phyloP scores from a whole-genome alignment of 2,888 invertebrate genomes.

The Bombylius major region DNA sequence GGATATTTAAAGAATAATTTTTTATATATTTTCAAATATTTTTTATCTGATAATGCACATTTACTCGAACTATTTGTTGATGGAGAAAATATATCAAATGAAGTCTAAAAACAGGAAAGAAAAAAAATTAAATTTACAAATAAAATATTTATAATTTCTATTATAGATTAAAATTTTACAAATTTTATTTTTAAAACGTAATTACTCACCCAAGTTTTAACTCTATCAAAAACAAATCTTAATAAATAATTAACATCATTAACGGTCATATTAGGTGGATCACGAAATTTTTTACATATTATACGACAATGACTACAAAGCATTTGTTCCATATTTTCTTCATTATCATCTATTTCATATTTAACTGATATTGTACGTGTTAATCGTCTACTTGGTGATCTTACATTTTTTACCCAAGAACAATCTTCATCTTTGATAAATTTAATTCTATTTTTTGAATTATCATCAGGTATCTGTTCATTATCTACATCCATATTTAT shows the following conservation, averaged over 20 bases:
- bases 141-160: no score
- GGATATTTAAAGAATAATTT: conserved; percentile 20
- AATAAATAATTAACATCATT: conserved; percentile 40
- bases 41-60: conserved; percentile 6
- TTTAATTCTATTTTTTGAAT: no score
- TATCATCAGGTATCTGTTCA: no score
- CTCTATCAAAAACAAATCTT: conserved; percentile 35
- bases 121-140: neutral
- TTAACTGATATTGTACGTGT: conserved; percentile 21
- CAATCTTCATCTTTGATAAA: conserved; percentile 21
- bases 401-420: conserved; percentile 26
- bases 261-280: conserved; percentile 31
- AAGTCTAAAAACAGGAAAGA: conserved; percentile 18
- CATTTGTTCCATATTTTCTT: conserved; percentile 15
- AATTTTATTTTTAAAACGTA: conserved; percentile 13
- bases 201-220: conserved; percentile 38
- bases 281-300: conserved; percentile 19
- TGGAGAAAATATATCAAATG: conserved; percentile 17
- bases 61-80: neutral
- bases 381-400: conserved; percentile 23
- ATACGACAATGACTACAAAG: conserved; percentile 28
- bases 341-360: conserved; percentile 14
- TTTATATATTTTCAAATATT: conserved; percentile 17
- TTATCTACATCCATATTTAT: no score
- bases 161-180: conserved; percentile 12